Evolutionary conservation across 2,113 vertebrate genomes (phyloP).

Genomic region (Nothocercus nigrocapillus): DNA sequence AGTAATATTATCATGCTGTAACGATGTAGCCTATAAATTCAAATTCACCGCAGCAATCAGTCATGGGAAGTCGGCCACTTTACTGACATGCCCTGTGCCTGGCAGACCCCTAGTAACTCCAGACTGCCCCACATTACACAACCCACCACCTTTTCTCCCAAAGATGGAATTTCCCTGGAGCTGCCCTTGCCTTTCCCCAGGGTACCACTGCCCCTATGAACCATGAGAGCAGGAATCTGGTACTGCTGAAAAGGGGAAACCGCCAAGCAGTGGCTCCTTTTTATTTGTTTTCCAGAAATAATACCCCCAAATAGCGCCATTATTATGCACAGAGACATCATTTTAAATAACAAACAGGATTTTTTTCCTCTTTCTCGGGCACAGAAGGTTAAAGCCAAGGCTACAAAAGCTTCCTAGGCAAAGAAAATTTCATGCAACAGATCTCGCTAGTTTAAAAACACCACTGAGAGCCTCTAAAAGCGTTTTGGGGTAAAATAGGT

Average conservation of each 20-base stretch:
- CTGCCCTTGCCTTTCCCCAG: not conserved
- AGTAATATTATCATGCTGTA: not conserved
- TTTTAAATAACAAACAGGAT: not conserved
- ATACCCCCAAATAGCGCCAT: not conserved
- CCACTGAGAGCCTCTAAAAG: not conserved
- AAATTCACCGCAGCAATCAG: not conserved
- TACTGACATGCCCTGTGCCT: not conserved
- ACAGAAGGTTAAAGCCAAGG: not conserved
- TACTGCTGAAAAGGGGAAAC: not conserved
- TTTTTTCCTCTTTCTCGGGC: not conserved
- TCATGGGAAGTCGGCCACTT: not conserved
- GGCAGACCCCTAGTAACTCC: not conserved
- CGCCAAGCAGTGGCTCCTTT: not conserved
- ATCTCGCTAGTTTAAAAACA: not conserved
- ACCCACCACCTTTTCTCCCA: not conserved
- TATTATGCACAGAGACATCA: not conserved
- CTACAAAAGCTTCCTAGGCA: not conserved
- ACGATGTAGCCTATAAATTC: not conserved
- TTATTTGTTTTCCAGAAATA: not conserved
- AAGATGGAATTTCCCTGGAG: not conserved
- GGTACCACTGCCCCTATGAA: not conserved
- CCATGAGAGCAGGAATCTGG: not conserved
- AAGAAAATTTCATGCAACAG: not conserved
- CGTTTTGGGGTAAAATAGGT: not conserved
- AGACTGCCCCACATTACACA: not conserved